phyloP scores from a whole-genome alignment of 2,888 invertebrate species.

The Archips xylosteana region DNA sequence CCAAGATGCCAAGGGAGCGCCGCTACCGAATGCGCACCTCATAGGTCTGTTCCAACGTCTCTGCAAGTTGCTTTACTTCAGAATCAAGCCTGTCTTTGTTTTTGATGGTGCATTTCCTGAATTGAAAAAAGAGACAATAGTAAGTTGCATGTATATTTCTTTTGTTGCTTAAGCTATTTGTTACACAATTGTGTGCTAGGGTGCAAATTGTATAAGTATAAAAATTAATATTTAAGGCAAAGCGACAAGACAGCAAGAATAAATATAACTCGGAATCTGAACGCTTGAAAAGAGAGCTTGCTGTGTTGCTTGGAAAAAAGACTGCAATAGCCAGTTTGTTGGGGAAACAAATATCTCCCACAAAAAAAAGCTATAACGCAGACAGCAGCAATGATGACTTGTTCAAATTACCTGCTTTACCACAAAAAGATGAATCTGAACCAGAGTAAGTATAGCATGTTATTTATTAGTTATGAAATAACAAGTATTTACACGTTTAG shows the following conservation, averaged over 20 bases:
- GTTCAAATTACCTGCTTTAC: slow-evolving; percentile 87
- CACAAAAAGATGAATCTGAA: slow-evolving; percentile 69
- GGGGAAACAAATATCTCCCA: slow-evolving; percentile 82
- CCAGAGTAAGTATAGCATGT: slow-evolving; percentile 78
- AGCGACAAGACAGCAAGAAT: slow-evolving; percentile 90
- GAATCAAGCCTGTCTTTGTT: slow-evolving; percentile 98
- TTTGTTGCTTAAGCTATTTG: background rate
- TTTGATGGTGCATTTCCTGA: slow-evolving; percentile 98
- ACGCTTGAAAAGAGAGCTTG: slow-evolving; percentile 89
- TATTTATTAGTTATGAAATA: background rate
- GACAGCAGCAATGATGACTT: slow-evolving; percentile 82
- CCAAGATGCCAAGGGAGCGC: slow-evolving; percentile 93
- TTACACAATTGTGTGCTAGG: background rate
- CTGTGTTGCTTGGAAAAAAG: slow-evolving; percentile 91
- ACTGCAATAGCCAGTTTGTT: slow-evolving; percentile 90
- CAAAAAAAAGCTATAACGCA: slow-evolving; percentile 60
- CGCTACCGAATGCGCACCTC: slow-evolving; percentile 96
- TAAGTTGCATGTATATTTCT: slow-evolving; percentile 74
- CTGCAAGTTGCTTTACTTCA: slow-evolving; percentile 97
- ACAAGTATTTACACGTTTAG: background rate
- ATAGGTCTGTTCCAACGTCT: slow-evolving; percentile 96
- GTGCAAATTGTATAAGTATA: background rate
- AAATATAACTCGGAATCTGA: slow-evolving; percentile 90
- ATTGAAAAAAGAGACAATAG: slow-evolving; percentile 96
- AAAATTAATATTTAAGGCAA: slow-evolving; percentile 84